Evolutionary conservation across 2,888 invertebrate genomes (phyloP), one percentile per base, ranked within the genome.

Genomic region (Andrena trimmerana): DNA sequence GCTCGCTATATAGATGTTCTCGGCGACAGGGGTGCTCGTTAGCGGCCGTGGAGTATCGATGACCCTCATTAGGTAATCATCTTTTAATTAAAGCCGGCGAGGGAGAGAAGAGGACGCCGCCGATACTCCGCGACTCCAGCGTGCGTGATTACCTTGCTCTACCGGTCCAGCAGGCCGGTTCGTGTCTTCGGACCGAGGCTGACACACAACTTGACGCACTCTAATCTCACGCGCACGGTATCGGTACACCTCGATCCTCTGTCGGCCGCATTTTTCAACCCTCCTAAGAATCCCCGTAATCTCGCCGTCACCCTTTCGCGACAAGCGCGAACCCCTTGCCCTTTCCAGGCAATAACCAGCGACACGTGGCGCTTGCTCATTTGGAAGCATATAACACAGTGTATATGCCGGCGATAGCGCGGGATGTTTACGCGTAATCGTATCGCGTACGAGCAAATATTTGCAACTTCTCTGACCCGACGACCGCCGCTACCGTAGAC

Each of bases 51-150:
- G 77, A 74, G 69, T 87, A 90, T 90, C 90, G 83, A 89, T 89
- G 88, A 85, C 82, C 89, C 91, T 91, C 90, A 90, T 91, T 91
- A 89, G 85, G 88, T 89, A 89, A 91, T 91, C 90, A 90, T 89
- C 89, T 89, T 90, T 91, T 90, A 90, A 90, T 90, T 91, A 90
- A 90, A 84, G 66, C 63, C 42, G 16, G 48, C 29, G 6, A 62
- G 76, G 75, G 62, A 13, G 83, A 87, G 85, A 78, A 81, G 72
- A 57, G 57, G 20, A 74, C 73, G 66, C 69, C 73, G 83, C 65
- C 81, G 83, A 83, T 83, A 59, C 75, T 80, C 77, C 71, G 75
- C 78, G 67, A 76, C 78, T 68, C 24, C 27, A 13, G 76, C 74
- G 65, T n/a, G 54, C 83, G 69, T 83, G 86, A 90, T 90, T 88